Conservation (phyloP, 2,797 vertebrate species). For the Decapterus maruadsi region DNA sequence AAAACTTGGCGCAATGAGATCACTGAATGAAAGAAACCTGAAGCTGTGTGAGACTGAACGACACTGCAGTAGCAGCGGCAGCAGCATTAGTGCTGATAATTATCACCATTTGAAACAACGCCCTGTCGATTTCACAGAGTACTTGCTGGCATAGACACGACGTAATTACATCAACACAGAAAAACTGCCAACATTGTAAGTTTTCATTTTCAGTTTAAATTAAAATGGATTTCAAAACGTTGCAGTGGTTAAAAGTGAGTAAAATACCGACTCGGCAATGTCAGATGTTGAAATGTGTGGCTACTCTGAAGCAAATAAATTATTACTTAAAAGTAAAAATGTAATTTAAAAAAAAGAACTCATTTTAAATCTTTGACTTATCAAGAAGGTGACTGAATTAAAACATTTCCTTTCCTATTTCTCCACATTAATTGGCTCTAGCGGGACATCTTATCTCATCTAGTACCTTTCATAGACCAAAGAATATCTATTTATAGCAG, state of each 20-base stretch:
- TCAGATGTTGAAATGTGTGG: background rate
- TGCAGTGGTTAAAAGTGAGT: background rate
- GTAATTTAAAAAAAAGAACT: no score
- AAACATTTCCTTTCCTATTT: background rate
- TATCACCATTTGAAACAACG: background rate
- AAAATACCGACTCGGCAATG: background rate
- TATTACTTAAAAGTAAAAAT: background rate
- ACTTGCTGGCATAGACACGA: conserved; percentile 8
- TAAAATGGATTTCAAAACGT: background rate
- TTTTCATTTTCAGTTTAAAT: background rate
- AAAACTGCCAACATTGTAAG: background rate
- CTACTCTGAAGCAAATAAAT: background rate
- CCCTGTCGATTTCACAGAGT: conserved; percentile 10
- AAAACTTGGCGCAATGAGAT: background rate
- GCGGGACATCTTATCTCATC: background rate
- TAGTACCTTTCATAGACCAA: background rate
- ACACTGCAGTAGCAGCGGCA: conserved; percentile 5
- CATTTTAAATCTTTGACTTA: background rate
- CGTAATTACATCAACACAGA: conserved; percentile 15
- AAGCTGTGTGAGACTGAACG: background rate
- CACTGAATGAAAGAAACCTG: conserved; percentile 3
- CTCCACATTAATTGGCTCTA: background rate
- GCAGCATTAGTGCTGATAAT: background rate
- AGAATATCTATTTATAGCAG: background rate
- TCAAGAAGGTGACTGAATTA: background rate